phyloP scores from a whole-genome alignment of 2,113 vertebrate species.

The Brachypteracias leptosomus region DNA sequence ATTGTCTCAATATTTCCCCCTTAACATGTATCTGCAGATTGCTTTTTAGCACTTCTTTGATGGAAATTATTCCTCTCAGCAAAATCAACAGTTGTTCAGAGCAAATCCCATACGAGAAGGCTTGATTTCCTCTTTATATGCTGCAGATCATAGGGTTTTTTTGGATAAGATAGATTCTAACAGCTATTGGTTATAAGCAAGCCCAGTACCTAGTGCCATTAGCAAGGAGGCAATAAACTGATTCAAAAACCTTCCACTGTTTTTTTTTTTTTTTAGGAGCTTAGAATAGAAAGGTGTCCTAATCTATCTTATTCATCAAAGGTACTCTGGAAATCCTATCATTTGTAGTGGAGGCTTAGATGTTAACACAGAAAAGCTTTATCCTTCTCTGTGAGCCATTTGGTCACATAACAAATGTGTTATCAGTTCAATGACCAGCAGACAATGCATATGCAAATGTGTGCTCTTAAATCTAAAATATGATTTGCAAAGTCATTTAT shows the following conservation, averaged over 20 bases:
- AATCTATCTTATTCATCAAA: background rate
- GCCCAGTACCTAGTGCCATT: background rate
- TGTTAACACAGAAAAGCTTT: background rate
- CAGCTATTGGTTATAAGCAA: background rate
- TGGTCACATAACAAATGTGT: background rate
- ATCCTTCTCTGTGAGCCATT: background rate
- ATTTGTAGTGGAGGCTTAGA: background rate
- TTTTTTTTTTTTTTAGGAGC: background rate
- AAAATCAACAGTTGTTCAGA: slow-evolving; percentile 10
- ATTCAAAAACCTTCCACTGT: background rate
- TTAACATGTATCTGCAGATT: background rate
- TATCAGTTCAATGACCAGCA: background rate
- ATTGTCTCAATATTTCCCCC: background rate
- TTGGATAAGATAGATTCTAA: background rate
- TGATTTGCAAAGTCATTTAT: background rate
- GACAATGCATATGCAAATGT: background rate
- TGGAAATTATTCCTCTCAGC: background rate
- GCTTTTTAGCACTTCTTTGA: background rate
- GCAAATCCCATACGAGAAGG: background rate
- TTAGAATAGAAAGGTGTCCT: background rate
- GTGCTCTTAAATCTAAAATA: background rate
- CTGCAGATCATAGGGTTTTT: background rate
- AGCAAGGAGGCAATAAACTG: background rate
- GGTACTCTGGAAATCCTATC: background rate
- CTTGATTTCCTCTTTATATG: background rate